Percentiles rank a stretch among this genome's conserved stretches.
These are phyloP conservation scores for Gymnocypris eckloni DNA, from an alignment of 2,797 vertebrate genomes.

Conservation along the genomic window DNA sequence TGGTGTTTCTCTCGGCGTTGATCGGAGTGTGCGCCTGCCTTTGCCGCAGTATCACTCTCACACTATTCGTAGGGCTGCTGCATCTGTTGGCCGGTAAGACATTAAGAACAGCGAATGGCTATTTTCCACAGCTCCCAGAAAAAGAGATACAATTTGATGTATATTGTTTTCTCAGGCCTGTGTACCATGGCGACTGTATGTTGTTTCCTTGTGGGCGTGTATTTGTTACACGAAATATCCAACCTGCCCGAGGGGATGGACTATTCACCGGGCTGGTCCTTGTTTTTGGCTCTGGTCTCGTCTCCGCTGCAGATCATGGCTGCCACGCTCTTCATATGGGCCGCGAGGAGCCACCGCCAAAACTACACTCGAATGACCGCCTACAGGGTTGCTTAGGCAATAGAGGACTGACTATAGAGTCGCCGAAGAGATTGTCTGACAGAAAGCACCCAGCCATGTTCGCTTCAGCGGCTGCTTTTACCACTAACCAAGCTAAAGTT, in stretches of 20 bases:
- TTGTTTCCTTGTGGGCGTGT: conserved; percentile 89
- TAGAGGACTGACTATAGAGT: not conserved
- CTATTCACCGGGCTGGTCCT: conserved; percentile 93
- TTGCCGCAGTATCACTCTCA: conserved; percentile 92
- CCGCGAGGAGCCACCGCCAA: conserved; percentile 90
- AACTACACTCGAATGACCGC: conserved; percentile 92
- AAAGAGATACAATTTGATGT: not conserved
- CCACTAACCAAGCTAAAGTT: conserved; percentile 24
- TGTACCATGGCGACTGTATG: conserved; percentile 90
- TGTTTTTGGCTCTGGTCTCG: conserved; percentile 93
- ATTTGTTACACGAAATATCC: conserved; percentile 82
- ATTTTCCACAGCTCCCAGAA: not conserved
- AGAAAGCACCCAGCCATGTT: not conserved
- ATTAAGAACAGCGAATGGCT: not conserved
- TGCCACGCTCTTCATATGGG: conserved; percentile 95
- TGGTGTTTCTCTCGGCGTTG: conserved; percentile 91
- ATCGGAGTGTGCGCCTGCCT: conserved; percentile 92
- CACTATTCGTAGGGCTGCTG: conserved; percentile 87
- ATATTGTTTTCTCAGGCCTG: conserved; percentile 76
- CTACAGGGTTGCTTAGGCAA: conserved; percentile 84
- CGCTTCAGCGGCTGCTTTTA: conserved; percentile 9
- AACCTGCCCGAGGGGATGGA: conserved; percentile 74
- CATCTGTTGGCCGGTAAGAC: conserved; percentile 91
- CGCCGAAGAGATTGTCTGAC: not conserved
- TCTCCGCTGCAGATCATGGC: conserved; percentile 97